Conservation (phyloP, 2,888 invertebrate genomes). For the Stratiomys singularior region DNA sequence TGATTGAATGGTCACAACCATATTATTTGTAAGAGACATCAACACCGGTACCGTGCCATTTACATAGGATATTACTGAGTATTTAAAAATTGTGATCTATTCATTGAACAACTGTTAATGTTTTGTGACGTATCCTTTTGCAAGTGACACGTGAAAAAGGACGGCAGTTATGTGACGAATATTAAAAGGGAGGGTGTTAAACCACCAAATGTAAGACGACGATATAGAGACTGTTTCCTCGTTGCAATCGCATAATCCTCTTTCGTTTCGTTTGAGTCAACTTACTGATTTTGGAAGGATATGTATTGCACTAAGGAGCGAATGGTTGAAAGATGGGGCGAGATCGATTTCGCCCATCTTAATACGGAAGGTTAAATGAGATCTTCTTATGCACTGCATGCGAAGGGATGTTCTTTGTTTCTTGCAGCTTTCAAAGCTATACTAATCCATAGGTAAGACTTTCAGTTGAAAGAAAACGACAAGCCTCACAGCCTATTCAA, state of each 20-base stretch:
- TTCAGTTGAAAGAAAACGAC: no score
- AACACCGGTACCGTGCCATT: background rate
- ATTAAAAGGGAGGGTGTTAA: slow-evolving; percentile 14
- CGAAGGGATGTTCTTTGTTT: no score
- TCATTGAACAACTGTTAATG: background rate
- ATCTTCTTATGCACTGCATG: no score
- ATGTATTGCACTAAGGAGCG: background rate
- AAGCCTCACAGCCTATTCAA: no score
- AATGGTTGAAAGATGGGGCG: no score
- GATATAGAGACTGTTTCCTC: slow-evolving; percentile 14
- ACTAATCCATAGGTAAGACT: no score
- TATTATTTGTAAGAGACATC: background rate
- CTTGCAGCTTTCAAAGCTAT: no score
- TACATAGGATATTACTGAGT: background rate
- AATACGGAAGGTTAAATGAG: no score
- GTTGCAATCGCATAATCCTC: no score
- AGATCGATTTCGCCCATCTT: no score
- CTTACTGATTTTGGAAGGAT: background rate
- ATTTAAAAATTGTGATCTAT: background rate
- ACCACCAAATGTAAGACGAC: background rate
- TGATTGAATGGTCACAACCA: background rate
- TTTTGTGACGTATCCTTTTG: background rate
- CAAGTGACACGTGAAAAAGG: background rate
- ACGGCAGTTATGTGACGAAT: slow-evolving; percentile 6
- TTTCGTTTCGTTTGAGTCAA: background rate